phyloP scores from a whole-genome alignment of 1,140 invertebrate species.

The Tetramorium alpestre region DNA sequence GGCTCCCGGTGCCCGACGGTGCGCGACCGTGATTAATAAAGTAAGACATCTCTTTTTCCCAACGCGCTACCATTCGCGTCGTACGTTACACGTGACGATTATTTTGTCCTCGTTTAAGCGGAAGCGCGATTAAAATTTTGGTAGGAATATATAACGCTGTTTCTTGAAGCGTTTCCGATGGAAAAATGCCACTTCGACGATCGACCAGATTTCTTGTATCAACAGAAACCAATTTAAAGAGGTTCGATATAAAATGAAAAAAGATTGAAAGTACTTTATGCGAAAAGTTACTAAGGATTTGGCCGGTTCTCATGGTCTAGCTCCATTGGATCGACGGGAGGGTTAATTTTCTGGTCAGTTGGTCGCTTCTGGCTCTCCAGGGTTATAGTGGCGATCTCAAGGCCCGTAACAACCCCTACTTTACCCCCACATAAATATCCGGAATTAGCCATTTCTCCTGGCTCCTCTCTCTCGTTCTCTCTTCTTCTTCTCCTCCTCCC shows the following conservation, averaged over 20 bases:
- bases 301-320: constrained; percentile 75
- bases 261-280: constrained; percentile 60
- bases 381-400: constrained; percentile 85
- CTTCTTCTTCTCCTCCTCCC: constrained; percentile 42
- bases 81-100: not conserved
- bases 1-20: constrained; percentile 17
- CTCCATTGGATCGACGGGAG: constrained; percentile 84
- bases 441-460: constrained; percentile 86
- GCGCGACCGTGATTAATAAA: constrained; percentile 71
- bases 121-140: constrained; percentile 20
- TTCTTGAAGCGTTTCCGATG: not conserved
- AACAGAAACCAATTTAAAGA: constrained; percentile 9
- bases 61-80: constrained; percentile 1
- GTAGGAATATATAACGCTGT: no score
- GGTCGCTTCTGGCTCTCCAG: constrained; percentile 86
- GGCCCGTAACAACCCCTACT: constrained; percentile 84
- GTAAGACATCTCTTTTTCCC: constrained; percentile 59
- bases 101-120: not conserved
- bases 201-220: constrained; percentile 27
- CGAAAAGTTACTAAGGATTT: constrained; percentile 66
- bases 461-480: constrained; percentile 75
- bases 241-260: constrained; percentile 26
- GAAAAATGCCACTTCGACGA: not conserved
- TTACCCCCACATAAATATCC: constrained; percentile 86
- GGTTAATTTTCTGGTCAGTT: constrained; percentile 87